These are phyloP conservation scores for Gallinago undulata DNA, from an alignment of 2,113 vertebrate genomes.

Conservation along the genomic window DNA sequence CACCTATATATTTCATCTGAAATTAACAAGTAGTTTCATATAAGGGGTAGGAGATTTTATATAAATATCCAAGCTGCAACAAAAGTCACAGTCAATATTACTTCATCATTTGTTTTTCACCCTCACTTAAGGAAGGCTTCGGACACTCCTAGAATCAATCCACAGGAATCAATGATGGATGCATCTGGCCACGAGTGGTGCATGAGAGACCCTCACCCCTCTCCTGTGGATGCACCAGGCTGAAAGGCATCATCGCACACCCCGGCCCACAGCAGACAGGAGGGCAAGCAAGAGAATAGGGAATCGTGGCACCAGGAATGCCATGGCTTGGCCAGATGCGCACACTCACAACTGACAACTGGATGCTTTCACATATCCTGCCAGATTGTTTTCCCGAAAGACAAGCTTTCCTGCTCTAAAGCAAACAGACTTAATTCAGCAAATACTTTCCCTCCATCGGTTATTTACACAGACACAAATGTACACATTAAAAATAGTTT, in stretches of 20 bases:
- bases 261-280: background rate
- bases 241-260: background rate
- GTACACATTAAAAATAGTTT: background rate
- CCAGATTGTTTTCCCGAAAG: background rate
- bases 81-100: background rate
- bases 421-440: background rate
- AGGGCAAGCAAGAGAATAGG: rapidly evolving
- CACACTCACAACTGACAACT: background rate
- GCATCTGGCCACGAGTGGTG: background rate
- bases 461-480: background rate
- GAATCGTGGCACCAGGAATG: background rate
- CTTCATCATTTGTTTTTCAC: background rate
- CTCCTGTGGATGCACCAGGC: background rate
- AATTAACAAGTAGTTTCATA: background rate
- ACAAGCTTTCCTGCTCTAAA: background rate
- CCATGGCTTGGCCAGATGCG: background rate
- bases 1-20: background rate
- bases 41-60: background rate
- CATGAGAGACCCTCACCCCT: background rate
- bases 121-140: background rate
- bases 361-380: background rate
- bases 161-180: background rate
- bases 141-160: background rate
- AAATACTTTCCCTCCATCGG: background rate
- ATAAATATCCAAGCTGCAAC: background rate